phyloP scores from a whole-genome alignment of 2,888 invertebrate genomes.

The Dascillus cervinus region DNA sequence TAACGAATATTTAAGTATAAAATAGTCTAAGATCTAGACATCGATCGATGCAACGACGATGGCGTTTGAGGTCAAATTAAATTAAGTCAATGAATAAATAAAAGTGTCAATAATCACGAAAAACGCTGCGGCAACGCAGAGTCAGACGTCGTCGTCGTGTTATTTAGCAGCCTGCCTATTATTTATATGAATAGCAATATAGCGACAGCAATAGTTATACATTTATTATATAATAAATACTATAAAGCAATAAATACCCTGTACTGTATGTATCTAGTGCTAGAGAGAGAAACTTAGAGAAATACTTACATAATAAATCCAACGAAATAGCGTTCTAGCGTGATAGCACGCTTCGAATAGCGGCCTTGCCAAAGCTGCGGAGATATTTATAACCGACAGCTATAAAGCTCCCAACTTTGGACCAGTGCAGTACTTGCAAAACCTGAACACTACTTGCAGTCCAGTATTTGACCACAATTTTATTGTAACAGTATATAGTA shows the following conservation, averaged over 20 bases:
- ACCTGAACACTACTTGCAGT: slow-evolving; percentile 41
- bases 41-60: slow-evolving; percentile 16
- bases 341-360: slow-evolving; percentile 33
- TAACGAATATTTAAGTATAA: slow-evolving; percentile 33
- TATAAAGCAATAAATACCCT: slow-evolving; percentile 41
- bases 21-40: slow-evolving; percentile 18
- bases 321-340: slow-evolving; percentile 33
- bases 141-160: slow-evolving; percentile 25
- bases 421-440: slow-evolving; percentile 32
- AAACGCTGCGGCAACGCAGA: slow-evolving; percentile 10
- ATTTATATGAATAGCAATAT: slow-evolving; percentile 38
- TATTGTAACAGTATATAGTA: slow-evolving; percentile 42
- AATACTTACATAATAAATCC: slow-evolving; percentile 26
- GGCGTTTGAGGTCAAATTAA: slow-evolving; percentile 19
- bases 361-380: slow-evolving; percentile 33
- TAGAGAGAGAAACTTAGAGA: slow-evolving; percentile 31
- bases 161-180: slow-evolving; percentile 39
- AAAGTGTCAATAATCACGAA: slow-evolving; percentile 12
- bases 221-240: slow-evolving; percentile 29
- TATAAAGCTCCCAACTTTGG: slow-evolving; percentile 24
- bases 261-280: slow-evolving; percentile 36
- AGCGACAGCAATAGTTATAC: slow-evolving; percentile 41
- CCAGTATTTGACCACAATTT: slow-evolving; percentile 44
- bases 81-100: slow-evolving; percentile 5
- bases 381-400: slow-evolving; percentile 23